Evolutionary conservation across 2,113 vertebrate species (phyloP).

Genomic region (Salvelinus fontinalis): DNA sequence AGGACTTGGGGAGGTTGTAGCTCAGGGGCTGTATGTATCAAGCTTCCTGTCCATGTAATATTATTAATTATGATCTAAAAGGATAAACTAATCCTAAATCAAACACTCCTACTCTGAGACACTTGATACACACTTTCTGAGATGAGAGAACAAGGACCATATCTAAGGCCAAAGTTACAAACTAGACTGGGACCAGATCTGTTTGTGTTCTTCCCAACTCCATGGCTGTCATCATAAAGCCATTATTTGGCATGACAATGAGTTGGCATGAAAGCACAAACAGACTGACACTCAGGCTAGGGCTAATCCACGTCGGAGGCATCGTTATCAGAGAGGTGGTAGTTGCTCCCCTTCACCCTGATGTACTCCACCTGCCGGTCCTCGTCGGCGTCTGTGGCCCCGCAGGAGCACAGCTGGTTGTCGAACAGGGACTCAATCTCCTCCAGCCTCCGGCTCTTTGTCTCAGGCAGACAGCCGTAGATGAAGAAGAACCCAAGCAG

Average conservation of each 20-base stretch:
- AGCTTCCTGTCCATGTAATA: no score
- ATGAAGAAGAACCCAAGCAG: constrained; percentile 87
- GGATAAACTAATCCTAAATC: no score
- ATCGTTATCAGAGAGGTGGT: constrained; percentile 98
- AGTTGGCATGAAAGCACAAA: no score
- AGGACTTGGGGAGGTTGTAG: constrained; percentile 47
- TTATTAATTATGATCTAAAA: no score
- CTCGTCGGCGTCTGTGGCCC: constrained; percentile 89
- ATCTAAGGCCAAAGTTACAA: background rate
- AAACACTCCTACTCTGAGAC: background rate
- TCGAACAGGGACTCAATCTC: constrained; percentile 96
- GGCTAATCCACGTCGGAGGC: constrained; percentile 92
- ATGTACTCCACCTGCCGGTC: constrained; percentile 97
- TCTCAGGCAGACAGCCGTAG: constrained; percentile 96
- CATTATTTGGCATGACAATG: no score
- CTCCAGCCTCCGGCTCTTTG: constrained; percentile 92
- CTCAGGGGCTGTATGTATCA: background rate
- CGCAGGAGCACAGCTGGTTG: constrained; percentile 90
- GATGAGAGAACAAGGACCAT: no score
- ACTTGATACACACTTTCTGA: background rate
- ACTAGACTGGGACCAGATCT: background rate
- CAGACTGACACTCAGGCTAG: background rate
- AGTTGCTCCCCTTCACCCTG: constrained; percentile 97
- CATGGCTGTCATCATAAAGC: no score
- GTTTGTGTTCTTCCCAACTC: no score